These are phyloP conservation scores for Sandelia bainsii DNA, from an alignment of 2,797 vertebrate species.

Conservation along the genomic window DNA sequence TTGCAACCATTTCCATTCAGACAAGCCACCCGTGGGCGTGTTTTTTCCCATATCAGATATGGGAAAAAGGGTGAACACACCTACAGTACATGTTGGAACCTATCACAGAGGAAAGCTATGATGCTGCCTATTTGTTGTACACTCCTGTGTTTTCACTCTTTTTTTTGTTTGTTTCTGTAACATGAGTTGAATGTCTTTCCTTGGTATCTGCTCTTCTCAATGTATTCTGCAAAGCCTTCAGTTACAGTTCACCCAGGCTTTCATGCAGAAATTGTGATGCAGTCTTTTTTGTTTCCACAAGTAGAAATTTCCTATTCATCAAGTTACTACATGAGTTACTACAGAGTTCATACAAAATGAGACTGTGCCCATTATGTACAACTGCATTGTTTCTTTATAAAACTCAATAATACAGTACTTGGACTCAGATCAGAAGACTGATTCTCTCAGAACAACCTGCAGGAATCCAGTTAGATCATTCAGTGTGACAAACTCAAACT, in stretches of 20 bases:
- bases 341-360: too few relatives aligned
- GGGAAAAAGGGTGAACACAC: neutral
- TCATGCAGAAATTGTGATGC: neutral
- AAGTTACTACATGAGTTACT: neutral
- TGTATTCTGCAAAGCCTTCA: neutral
- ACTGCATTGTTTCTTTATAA: neutral
- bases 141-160: neutral
- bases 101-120: neutral
- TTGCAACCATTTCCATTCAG: neutral
- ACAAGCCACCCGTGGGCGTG: neutral
- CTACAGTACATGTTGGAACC: neutral
- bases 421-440: neutral
- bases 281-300: neutral
- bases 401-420: neutral
- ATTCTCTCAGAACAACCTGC: neutral
- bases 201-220: slow-evolving; percentile 6
- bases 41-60: neutral
- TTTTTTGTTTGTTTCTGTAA: slow-evolving; percentile 1
- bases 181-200: slow-evolving; percentile 19
- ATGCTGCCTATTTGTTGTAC: neutral
- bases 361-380: neutral
- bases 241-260: slow-evolving; percentile 12
- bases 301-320: neutral
- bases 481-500: neutral
- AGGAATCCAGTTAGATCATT: neutral